Evolutionary conservation across 2,113 vertebrate genomes (phyloP).

Genomic region (Cololabis saira): DNA sequence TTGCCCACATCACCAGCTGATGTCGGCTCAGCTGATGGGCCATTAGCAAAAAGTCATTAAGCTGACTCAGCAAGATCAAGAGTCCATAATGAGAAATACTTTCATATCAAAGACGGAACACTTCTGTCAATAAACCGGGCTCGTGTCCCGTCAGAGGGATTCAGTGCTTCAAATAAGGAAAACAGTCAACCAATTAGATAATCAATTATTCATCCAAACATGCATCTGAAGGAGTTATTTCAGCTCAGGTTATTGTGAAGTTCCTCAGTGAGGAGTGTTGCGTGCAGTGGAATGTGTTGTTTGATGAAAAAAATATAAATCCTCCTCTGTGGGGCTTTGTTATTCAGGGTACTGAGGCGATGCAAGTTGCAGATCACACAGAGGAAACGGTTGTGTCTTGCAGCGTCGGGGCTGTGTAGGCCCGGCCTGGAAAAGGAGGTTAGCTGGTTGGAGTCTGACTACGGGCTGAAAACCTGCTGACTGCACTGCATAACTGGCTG

Average conservation of each 20-base stretch:
- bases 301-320: background rate
- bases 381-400: constrained; percentile 33
- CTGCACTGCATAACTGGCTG: constrained; percentile 54
- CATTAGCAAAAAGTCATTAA: constrained; percentile 64
- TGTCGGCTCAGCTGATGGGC: constrained; percentile 29
- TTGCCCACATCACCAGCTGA: constrained; percentile 47
- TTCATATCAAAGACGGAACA: constrained; percentile 38
- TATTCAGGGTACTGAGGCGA: constrained; percentile 14
- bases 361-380: constrained; percentile 42
- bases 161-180: constrained; percentile 1
- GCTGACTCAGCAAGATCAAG: constrained; percentile 49
- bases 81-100: constrained; percentile 40
- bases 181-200: constrained; percentile 21
- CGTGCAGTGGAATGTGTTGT: background rate
- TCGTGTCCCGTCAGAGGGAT: constrained; percentile 1
- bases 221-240: constrained; percentile 17
- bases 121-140: constrained; percentile 19
- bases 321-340: constrained; percentile 18
- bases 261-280: background rate
- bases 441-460: constrained; percentile 56
- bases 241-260: constrained; percentile 31
- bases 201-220: constrained; percentile 19
- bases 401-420: constrained; percentile 39
- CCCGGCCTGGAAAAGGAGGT: constrained; percentile 50
- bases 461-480: constrained; percentile 60